Base-by-base conservation (phyloP, 2,113 vertebrate genomes). In the Psophia crepitans region DNA sequence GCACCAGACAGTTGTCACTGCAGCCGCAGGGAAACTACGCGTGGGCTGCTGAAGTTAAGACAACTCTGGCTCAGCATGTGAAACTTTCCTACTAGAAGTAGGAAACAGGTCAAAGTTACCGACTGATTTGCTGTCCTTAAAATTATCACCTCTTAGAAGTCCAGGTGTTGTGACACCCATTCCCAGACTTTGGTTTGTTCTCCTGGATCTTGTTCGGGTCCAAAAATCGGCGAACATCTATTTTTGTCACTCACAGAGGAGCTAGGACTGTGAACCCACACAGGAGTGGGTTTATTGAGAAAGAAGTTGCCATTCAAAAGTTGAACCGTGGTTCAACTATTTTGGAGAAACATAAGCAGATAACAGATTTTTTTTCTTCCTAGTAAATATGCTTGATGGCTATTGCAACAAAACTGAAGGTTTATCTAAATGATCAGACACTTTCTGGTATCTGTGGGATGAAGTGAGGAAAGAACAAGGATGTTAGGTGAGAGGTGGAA, bases 261-360 rank as follows among this genome's bases (percentile, higher is more conserved):
- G 65, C 51, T 93, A 91, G 60, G 87, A 91, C 89, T 84, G 53
- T 95, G 84, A 95, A 96, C 94, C 78, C 81, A 87, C 91, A 94
- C 89, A 96, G 66, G 96, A 96, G 96, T 95, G 96, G 93, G 94
- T 95, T 96, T 97, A 95, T 93, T 97, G 94, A 97, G 94, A 97
- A 96, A 95, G 87, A 93, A 87, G 91, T 94, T 97, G 96, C 94
- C 96, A 94, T 94, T 96, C 96, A 97, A 96, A 96, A 82, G 84
- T 44, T 96, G 93, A 97, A 96, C 96, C 63, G 14, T 75, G 74
- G 94, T 93, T 96, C 93, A 96, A 68, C 87, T 95, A 84, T 89
- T 97, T 91, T 87, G 27, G 73, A 96, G 76, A 94, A 83, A 85
- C 49, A 69, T 65, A 92, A 88, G 88, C 58, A 77, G 84, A 91